Percentiles rank a stretch among this genome's conserved stretches.
These are phyloP conservation scores for Patella depressa DNA, from an alignment of 2,888 invertebrate species.

Conservation along the genomic window DNA sequence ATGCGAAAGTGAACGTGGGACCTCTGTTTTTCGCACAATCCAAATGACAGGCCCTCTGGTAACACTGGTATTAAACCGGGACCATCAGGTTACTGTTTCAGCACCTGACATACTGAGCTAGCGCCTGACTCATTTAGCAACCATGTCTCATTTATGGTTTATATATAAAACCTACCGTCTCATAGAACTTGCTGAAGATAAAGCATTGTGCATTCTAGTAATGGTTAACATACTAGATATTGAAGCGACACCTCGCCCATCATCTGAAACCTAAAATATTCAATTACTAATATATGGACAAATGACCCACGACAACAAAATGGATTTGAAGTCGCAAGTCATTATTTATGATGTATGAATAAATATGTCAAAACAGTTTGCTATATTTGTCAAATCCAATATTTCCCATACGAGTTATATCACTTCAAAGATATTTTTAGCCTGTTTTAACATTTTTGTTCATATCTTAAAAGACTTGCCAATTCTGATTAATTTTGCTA, in stretches of 20 bases:
- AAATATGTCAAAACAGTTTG: neutral
- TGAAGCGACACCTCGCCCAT: slow-evolving; percentile 74
- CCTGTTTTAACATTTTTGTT: no score
- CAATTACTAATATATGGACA: slow-evolving; percentile 8
- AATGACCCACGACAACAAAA: neutral
- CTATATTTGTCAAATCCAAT: no score
- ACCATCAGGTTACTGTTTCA: slow-evolving; percentile 5
- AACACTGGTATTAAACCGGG: neutral
- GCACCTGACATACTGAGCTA: neutral
- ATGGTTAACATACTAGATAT: slow-evolving; percentile 75
- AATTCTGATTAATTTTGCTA: no score
- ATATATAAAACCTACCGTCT: slow-evolving; percentile 66
- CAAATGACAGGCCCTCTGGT: no score
- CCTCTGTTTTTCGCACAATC: no score
- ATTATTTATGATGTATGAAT: neutral
- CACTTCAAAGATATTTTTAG: no score
- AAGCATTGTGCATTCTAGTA: slow-evolving; percentile 75
- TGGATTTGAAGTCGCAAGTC: no score
- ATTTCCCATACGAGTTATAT: no score
- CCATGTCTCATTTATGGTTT: neutral
- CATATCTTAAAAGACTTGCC: no score
- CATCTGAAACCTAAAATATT: slow-evolving; percentile 69
- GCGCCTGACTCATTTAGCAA: neutral
- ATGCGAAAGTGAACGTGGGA: neutral
- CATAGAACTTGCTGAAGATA: slow-evolving; percentile 72